These are phyloP conservation scores for Chaenocephalus aceratus DNA, from an alignment of 2,113 vertebrate species.

Conservation along the genomic window DNA sequence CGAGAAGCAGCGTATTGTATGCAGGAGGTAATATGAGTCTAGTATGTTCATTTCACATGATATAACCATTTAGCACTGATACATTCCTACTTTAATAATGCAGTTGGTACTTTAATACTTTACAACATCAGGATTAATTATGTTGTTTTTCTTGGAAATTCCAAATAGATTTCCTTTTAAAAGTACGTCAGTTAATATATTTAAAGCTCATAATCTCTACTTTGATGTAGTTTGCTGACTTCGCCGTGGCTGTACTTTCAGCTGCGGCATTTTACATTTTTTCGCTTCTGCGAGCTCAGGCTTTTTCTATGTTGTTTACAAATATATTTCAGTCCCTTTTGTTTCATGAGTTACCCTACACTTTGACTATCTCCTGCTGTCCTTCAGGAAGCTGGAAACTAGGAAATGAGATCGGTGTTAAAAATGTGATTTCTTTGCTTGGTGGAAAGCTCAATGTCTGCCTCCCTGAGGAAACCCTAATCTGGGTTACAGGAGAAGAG, in stretches of 20 bases:
- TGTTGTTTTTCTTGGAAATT: no score
- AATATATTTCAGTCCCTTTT: background rate
- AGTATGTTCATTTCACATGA: background rate
- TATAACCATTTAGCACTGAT: background rate
- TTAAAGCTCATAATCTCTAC: no score
- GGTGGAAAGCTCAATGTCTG: conserved; percentile 5
- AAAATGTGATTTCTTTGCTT: conserved; percentile 33
- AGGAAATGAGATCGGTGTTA: background rate
- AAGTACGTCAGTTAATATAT: no score
- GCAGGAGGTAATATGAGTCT: background rate
- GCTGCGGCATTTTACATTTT: no score
- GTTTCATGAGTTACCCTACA: background rate
- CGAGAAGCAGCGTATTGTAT: background rate
- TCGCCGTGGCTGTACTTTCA: no score
- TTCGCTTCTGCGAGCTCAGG: no score
- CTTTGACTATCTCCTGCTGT: background rate
- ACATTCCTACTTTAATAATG: conserved; percentile 30
- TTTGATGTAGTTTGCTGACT: no score
- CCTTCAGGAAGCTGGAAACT: background rate
- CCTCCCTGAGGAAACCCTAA: conserved; percentile 43
- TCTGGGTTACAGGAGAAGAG: conserved; percentile 30
- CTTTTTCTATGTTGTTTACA: background rate
- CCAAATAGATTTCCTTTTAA: background rate
- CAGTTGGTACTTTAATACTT: conserved; percentile 29
- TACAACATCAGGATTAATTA: background rate